Evolutionary conservation across 2,888 invertebrate genomes (phyloP).

Genomic region (Synergus japonicus): DNA sequence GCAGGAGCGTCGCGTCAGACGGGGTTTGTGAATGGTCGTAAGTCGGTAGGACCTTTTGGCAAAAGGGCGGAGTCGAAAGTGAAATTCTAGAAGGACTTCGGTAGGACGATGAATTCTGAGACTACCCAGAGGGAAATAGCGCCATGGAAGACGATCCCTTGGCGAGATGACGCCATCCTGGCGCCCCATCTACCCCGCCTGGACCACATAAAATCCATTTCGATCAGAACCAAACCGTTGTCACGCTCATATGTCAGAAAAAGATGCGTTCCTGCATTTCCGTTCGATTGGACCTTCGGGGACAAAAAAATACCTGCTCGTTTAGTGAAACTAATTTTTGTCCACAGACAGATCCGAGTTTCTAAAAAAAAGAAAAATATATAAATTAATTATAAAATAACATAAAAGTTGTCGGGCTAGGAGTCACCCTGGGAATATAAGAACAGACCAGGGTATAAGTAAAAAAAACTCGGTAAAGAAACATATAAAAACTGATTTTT

Average conservation of each 20-base stretch:
- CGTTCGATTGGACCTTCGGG: not conserved
- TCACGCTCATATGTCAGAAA: constrained; percentile 24
- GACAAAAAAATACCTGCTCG: not conserved
- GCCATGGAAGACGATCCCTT: constrained; percentile 70
- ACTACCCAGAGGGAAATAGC: constrained; percentile 58
- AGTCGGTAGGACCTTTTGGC: constrained; percentile 56
- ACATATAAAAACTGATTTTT: not conserved
- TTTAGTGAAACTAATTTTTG: constrained; percentile 2
- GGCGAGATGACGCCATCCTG: constrained; percentile 74
- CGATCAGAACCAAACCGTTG: constrained; percentile 45
- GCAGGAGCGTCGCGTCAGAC: constrained; percentile 43
- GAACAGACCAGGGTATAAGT: too few species aligned
- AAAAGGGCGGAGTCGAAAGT: constrained; percentile 60
- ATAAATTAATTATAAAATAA: too few species aligned
- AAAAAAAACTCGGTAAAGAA: not conserved
- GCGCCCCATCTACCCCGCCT: constrained; percentile 64
- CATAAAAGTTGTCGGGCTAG: too few species aligned
- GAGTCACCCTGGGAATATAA: too few species aligned
- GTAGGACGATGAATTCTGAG: constrained; percentile 55
- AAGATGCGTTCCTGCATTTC: constrained; percentile 28
- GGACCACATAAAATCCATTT: constrained; percentile 57
- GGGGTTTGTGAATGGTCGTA: constrained; percentile 50
- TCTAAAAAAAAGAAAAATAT: too few species aligned
- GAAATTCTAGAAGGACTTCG: constrained; percentile 62
- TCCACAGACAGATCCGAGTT: not conserved